phyloP scores from a whole-genome alignment of 2,888 invertebrate genomes.

The Diachrysia chrysitis region DNA sequence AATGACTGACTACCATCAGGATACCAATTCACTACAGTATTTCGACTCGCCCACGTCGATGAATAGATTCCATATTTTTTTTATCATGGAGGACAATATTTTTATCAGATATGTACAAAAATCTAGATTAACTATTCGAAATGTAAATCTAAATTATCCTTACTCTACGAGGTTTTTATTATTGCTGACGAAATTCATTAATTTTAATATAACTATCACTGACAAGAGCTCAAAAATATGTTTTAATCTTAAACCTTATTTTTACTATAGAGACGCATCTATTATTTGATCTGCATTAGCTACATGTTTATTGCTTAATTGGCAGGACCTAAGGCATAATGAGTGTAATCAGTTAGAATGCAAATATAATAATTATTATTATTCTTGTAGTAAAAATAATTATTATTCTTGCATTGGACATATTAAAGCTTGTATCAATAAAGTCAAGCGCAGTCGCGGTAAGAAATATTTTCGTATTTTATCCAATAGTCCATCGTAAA shows the following conservation, averaged over 20 bases:
- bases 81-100: background rate
- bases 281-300: background rate
- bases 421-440: background rate
- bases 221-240: conserved; percentile 4
- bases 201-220: background rate
- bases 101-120: background rate
- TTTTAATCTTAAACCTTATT: background rate
- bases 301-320: background rate
- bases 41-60: background rate
- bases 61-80: background rate
- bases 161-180: background rate
- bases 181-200: conserved; percentile 1
- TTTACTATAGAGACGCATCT: background rate
- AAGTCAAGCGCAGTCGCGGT: background rate
- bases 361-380: background rate
- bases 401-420: background rate
- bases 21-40: background rate
- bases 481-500: background rate
- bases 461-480: conserved; percentile 1
- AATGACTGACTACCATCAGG: background rate
- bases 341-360: too few species aligned
- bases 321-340: conserved; percentile 2
- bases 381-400: too few species aligned
- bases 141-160: conserved; percentile 1
- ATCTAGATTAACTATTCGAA: background rate